These are phyloP conservation scores for Terrapene triunguis DNA, from an alignment of 2,113 vertebrate genomes.

Conservation along the genomic window DNA sequence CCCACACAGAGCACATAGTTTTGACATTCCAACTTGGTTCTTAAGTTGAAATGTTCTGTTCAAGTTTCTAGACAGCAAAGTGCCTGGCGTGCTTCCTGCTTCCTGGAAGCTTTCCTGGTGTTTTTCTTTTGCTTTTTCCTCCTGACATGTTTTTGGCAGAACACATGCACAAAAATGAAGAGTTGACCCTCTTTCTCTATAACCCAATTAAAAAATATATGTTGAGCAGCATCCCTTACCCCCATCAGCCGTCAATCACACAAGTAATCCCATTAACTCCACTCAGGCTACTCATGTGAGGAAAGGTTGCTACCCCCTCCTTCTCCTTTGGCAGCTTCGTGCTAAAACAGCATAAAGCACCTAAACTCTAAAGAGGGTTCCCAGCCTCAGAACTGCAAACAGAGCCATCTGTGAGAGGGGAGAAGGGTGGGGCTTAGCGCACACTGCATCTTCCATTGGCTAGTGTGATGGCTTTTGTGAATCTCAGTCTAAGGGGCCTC, in stretches of 20 bases:
- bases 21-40: background rate
- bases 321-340: accelerated
- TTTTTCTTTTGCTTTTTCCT: constrained; percentile 18
- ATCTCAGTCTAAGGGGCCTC: background rate
- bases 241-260: background rate
- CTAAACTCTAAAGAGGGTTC: background rate
- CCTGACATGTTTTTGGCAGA: background rate
- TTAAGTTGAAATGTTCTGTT: background rate
- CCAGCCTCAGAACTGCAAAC: background rate
- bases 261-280: background rate
- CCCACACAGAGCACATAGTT: background rate
- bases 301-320: accelerated
- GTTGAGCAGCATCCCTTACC: background rate
- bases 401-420: background rate
- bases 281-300: background rate
- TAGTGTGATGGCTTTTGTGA: background rate
- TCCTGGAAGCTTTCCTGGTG: background rate
- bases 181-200: background rate
- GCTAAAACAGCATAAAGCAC: accelerated
- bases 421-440: background rate
- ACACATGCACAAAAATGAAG: background rate
- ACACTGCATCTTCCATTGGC: background rate
- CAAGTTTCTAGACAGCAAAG: background rate
- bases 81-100: background rate
- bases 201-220: background rate